Evolutionary conservation across 2,888 invertebrate species (phyloP), one percentile per base, ranked within the genome.

Genomic region (Dryobotodes eremita): DNA sequence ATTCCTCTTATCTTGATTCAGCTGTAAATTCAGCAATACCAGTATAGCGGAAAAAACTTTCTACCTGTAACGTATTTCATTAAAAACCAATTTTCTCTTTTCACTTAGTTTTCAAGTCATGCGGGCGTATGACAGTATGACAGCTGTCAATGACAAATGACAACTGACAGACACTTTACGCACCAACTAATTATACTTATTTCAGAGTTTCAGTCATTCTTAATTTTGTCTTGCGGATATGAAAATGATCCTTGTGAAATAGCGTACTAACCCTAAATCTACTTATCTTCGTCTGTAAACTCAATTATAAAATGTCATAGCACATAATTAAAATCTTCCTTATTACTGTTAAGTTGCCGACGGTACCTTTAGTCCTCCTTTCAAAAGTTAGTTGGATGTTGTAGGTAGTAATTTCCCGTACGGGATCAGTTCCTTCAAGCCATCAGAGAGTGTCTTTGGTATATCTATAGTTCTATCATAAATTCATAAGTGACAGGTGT

Each of bases 51-150:
- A 61, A 69, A 70, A n/a, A 53, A 57, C 59, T 85, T 75, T 83
- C 81, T 71, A 62, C 61, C 4, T 72, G 31, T 57, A 80, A 69
- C 1, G 13, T 15, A 23, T 53, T 50, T 82, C 3, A 79, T 10
- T 79, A 57, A 71, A 79, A 80, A 80, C 0, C 0, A 15, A 15
- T 85, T 83, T 85, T 85, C 83, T 66, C 75, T 85, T 85, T 85
- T 70, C 46, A 72, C 42, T 62, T 20, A 62, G 36, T 69, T 72
- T 72, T 36, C 17, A 42, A 48, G 20, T 42, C 71, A 83, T 83
- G 76, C 75, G 76, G 86, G 86, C 61, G 64, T 66, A 11, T 75
- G 68, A 36, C 85, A 74, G 6, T 36, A 17, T 62, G 78, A 20
- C 84, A 78, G 36, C 50, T 79, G 66, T 11, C 61, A 83, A 53